These are phyloP conservation scores for Otus sunia DNA, from an alignment of 2,113 vertebrate species.

Conservation along the genomic window DNA sequence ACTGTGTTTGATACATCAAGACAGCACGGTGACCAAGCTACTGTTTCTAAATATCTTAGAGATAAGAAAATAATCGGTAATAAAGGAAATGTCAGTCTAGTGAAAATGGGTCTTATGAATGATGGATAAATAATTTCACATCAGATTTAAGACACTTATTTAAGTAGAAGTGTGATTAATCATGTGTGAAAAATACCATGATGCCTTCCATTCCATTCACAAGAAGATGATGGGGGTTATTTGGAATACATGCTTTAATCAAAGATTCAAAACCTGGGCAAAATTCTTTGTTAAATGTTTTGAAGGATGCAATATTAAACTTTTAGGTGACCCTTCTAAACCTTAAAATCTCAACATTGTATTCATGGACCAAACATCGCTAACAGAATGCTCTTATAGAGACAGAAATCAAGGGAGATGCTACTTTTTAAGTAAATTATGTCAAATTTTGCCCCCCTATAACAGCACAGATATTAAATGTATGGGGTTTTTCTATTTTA, in stretches of 20 bases:
- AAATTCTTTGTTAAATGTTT: neutral
- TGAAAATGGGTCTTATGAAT: neutral
- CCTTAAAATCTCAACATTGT: neutral
- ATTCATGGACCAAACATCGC: neutral
- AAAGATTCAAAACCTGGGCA: neutral
- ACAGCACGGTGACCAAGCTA: neutral
- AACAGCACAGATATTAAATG: neutral
- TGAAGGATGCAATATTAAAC: neutral
- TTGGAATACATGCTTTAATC: neutral
- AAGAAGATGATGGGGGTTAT: neutral
- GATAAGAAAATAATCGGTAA: neutral
- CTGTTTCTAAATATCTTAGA: neutral
- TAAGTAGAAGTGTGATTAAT: neutral
- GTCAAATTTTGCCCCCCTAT: neutral
- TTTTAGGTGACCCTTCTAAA: neutral
- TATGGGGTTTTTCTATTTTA: neutral
- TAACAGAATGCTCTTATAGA: neutral
- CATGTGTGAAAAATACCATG: neutral
- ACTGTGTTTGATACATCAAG: neutral
- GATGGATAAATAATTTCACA: neutral
- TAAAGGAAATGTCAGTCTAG: neutral
- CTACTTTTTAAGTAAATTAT: neutral
- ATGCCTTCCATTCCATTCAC: neutral
- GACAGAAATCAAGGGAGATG: neutral
- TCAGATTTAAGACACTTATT: neutral